A percentile compares a stretch with the other conserved stretches of the same genome.
Conservation (phyloP, 2,797 vertebrate species). For the Ambastaia sidthimunki region DNA sequence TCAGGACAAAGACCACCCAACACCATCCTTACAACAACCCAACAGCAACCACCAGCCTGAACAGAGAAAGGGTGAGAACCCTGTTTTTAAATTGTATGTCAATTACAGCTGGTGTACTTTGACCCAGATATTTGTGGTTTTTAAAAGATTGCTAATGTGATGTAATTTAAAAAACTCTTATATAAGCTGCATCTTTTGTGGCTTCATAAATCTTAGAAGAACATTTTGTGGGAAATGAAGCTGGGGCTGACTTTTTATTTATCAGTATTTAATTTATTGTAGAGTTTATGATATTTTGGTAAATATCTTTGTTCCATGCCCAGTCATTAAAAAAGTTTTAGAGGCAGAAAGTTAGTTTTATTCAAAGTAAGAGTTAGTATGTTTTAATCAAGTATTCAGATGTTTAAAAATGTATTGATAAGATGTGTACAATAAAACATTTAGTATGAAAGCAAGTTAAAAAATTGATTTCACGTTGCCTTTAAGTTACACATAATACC, state of each 20-base stretch:
- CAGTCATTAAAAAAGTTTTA: not conserved
- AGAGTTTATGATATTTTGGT: too few relatives aligned
- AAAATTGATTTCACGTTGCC: not conserved
- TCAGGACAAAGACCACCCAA: slow-evolving; percentile 70
- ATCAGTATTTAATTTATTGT: not conserved
- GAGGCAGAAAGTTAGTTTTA: too few relatives aligned
- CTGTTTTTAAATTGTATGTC: not conserved
- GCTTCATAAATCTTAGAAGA: not conserved
- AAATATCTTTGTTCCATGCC: not conserved
- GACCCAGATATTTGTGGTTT: too few relatives aligned
- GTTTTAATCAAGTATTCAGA: too few relatives aligned
- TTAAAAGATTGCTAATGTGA: too few relatives aligned
- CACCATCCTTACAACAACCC: slow-evolving; percentile 69
- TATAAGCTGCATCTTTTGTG: too few relatives aligned
- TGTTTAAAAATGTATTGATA: not conserved
- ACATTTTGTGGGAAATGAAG: not conserved
- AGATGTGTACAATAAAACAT: not conserved
- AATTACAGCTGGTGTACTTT: not conserved
- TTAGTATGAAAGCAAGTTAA: too few relatives aligned
- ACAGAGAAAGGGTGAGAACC: slow-evolving; percentile 87
- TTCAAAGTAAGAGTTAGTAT: too few relatives aligned
- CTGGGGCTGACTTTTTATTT: not conserved
- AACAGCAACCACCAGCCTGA: slow-evolving; percentile 89
- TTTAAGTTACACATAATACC: not conserved
- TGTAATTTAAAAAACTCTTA: too few relatives aligned